Evolutionary conservation across 2,888 invertebrate species (phyloP).

Genomic region (Diaperis boleti): DNA sequence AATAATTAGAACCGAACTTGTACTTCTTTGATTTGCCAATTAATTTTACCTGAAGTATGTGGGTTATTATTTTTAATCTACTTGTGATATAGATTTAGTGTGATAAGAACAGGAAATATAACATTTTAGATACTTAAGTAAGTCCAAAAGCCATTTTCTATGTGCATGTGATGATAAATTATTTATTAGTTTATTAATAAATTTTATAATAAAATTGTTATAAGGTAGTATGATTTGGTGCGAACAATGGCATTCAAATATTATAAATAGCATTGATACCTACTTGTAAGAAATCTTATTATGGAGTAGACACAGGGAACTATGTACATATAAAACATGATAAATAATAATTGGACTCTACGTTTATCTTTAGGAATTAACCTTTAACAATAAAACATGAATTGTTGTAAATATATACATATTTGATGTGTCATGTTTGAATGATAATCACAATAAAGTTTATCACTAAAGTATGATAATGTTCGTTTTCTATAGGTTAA

Average conservation of each 20-base stretch:
- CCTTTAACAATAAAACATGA: not conserved
- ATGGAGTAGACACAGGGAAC: too few species aligned
- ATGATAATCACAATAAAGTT: too few species aligned
- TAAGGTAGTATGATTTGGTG: not conserved
- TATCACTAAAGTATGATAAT: too few species aligned
- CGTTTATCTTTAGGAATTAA: too few species aligned
- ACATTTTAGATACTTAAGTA: constrained; percentile 14
- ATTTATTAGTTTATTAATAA: constrained; percentile 12
- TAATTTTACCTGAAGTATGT: not conserved
- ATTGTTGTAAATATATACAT: constrained; percentile 15
- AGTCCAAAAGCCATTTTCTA: constrained; percentile 15
- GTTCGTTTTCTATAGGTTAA: too few species aligned
- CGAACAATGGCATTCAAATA: constrained; percentile 1
- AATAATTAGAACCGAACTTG: not conserved
- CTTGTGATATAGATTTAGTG: constrained; percentile 29
- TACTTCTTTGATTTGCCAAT: constrained; percentile 5
- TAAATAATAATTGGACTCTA: too few species aligned
- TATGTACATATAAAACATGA: too few species aligned
- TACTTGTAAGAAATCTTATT: too few species aligned
- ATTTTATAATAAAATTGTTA: not conserved
- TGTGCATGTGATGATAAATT: constrained; percentile 21
- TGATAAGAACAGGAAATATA: constrained; percentile 14
- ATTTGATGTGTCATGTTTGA: too few species aligned
- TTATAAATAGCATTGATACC: too few species aligned
- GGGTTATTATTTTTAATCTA: constrained; percentile 19